Conservation (phyloP, 2,797 vertebrate species). For the Helicolenus hilgendorfi region DNA sequence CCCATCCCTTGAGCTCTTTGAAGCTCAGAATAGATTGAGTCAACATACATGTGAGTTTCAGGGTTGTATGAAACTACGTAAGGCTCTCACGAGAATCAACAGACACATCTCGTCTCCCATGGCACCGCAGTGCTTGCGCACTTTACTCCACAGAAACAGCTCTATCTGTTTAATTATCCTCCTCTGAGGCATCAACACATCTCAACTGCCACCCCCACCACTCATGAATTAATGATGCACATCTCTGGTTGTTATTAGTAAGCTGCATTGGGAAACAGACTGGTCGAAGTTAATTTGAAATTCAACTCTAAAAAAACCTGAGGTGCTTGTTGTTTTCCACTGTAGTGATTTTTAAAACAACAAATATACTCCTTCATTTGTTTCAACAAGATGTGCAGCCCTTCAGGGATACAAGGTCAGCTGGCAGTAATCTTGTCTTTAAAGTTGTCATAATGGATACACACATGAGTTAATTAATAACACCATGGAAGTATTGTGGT, state of each 20-base stretch:
- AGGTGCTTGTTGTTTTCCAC: constrained; percentile 52
- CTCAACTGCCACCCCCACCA: constrained; percentile 77
- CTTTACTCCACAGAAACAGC: constrained; percentile 81
- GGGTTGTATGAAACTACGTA: constrained; percentile 44
- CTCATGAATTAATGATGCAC: constrained; percentile 89
- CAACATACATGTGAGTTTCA: constrained; percentile 51
- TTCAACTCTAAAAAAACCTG: constrained; percentile 44
- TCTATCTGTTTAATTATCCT: constrained; percentile 89
- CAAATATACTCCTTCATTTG: constrained; percentile 14
- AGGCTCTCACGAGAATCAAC: constrained; percentile 44
- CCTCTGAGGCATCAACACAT: constrained; percentile 83
- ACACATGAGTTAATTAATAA: constrained; percentile 4
- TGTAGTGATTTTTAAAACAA: constrained; percentile 29
- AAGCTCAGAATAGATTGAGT: constrained; percentile 52
- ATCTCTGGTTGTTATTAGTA: constrained; percentile 85
- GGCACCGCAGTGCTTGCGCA: constrained; percentile 36
- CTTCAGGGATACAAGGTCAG: constrained; percentile 21
- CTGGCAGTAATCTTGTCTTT: not conserved
- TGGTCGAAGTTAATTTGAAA: constrained; percentile 78
- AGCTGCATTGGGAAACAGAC: constrained; percentile 75
- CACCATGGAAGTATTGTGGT: not conserved
- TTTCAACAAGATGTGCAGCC: constrained; percentile 8
- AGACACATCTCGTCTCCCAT: constrained; percentile 51
- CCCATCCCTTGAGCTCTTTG: constrained; percentile 35
- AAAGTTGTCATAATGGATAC: not conserved